Percentiles rank a stretch among this genome's conserved stretches.
Conservation (phyloP, 2,797 vertebrate species). For the Mionectes olivaceus region DNA sequence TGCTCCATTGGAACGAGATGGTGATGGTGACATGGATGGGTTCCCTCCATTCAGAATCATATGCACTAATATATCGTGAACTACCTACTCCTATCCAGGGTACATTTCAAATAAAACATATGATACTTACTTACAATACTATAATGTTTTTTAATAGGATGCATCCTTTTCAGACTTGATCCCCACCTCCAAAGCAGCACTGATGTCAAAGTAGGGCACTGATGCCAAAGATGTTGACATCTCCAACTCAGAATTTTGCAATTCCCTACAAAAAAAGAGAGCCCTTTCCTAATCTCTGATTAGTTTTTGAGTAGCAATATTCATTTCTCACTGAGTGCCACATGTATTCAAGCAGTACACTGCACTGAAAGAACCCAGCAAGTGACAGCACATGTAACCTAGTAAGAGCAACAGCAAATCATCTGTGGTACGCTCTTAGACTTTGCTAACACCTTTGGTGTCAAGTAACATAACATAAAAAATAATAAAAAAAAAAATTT, state of each 20-base stretch:
- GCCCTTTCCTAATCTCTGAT: background rate
- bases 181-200: background rate
- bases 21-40: background rate
- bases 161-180: background rate
- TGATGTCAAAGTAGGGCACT: background rate
- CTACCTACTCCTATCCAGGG: background rate
- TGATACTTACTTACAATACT: background rate
- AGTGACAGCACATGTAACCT: background rate
- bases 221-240: background rate
- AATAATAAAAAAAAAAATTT: background rate
- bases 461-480: no score
- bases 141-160: background rate
- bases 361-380: background rate
- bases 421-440: background rate
- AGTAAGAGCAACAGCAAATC: background rate
- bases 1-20: background rate
- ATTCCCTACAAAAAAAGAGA: background rate
- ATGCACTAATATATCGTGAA: background rate
- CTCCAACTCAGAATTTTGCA: background rate
- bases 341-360: accelerated
- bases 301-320: background rate
- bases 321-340: background rate
- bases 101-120: background rate
- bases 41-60: background rate
- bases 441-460: background rate